A percentile compares a stretch with the other conserved stretches of the same genome.
phyloP scores from a whole-genome alignment of 2,888 invertebrate genomes.

The Drosophila putrida region DNA sequence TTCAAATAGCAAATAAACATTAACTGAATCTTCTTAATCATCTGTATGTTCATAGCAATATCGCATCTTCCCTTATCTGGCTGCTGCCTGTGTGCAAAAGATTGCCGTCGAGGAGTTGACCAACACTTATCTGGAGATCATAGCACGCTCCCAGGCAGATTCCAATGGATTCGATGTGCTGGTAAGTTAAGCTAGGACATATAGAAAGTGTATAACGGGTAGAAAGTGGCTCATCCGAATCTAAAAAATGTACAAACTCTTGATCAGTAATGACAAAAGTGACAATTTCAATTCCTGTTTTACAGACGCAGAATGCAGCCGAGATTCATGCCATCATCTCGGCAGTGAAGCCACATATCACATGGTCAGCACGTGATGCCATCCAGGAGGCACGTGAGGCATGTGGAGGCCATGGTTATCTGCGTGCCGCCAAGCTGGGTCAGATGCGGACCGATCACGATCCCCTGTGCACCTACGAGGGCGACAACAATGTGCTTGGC shows the following conservation, averaged over 20 bases:
- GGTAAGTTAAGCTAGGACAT: conserved; percentile 63
- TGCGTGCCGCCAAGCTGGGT: conserved; percentile 92
- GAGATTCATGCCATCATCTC: conserved; percentile 90
- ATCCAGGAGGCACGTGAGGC: conserved; percentile 94
- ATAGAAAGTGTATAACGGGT: too few species aligned
- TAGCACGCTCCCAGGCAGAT: conserved; percentile 88
- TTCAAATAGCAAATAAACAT: too few species aligned
- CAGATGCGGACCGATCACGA: conserved; percentile 94
- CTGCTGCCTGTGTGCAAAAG: conserved; percentile 88
- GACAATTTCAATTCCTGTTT: background rate
- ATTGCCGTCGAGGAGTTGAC: conserved; percentile 89
- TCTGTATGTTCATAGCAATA: conserved; percentile 87
- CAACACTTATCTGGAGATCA: conserved; percentile 88
- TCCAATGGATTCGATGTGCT: conserved; percentile 84
- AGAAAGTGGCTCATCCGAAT: background rate
- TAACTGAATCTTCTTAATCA: background rate
- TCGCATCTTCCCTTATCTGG: conserved; percentile 90
- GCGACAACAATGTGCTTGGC: conserved; percentile 96
- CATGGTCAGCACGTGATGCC: conserved; percentile 91
- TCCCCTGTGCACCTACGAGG: conserved; percentile 96
- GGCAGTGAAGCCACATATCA: conserved; percentile 88
- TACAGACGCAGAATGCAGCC: conserved; percentile 85
- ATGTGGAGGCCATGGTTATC: conserved; percentile 95
- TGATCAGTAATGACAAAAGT: too few species aligned
- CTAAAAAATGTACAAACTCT: too few species aligned